A percentile compares a stretch with the other conserved stretches of the same genome.
phyloP scores from a whole-genome alignment of 2,113 vertebrate genomes.

The Pholis gunnellus region DNA sequence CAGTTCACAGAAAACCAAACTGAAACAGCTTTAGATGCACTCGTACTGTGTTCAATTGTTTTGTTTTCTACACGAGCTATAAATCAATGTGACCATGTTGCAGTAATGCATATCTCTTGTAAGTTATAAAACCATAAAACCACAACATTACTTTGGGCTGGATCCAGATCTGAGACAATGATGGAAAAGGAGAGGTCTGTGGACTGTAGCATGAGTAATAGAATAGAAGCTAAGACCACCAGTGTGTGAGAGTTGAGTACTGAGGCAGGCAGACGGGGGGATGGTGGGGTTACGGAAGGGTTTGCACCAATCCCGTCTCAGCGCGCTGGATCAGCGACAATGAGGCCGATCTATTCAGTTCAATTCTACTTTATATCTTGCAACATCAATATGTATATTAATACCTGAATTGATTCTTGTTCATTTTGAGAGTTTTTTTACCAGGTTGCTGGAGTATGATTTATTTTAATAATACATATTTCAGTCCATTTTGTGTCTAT shows the following conservation, averaged over 20 bases:
- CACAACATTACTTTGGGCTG: constrained; percentile 18
- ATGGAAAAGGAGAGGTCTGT: constrained; percentile 5
- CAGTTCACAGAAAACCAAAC: neutral
- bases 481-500: neutral
- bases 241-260: neutral
- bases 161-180: constrained; percentile 16
- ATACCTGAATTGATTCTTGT: neutral
- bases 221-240: neutral
- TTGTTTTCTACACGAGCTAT: constrained; percentile 5
- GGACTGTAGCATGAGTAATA: neutral
- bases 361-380: neutral
- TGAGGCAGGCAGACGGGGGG: neutral
- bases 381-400: no score
- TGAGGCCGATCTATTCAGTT: neutral
- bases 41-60: constrained; percentile 7
- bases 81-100: constrained; percentile 20
- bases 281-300: neutral
- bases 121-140: constrained; percentile 33
- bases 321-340: no score
- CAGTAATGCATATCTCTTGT: constrained; percentile 26
- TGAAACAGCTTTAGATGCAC: constrained; percentile 3
- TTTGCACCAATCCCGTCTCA: neutral
- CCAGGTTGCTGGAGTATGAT: no score
- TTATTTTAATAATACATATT: no score
- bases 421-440: neutral